Evolutionary conservation across 2,113 vertebrate species (phyloP).

Genomic region (Glaucidium brasilianum): DNA sequence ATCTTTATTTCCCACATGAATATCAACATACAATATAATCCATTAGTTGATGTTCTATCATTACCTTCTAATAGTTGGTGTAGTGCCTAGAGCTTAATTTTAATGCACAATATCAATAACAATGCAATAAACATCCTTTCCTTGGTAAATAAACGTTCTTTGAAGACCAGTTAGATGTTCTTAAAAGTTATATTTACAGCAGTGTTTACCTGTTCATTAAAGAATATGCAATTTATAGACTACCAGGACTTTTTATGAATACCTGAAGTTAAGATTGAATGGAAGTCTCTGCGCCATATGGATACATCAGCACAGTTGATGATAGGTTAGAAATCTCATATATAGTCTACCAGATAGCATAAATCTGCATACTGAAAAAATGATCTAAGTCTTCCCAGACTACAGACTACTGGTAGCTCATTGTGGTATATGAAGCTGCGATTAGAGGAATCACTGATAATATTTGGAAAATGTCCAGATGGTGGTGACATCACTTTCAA

Average conservation of each 20-base stretch:
- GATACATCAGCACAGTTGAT: neutral
- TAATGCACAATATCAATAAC: neutral
- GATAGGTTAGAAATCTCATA: neutral
- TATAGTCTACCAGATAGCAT: neutral
- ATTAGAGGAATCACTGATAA: neutral
- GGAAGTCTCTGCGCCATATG: rapidly evolving
- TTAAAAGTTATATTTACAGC: neutral
- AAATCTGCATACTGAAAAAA: neutral
- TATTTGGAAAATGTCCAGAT: neutral
- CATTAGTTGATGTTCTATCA: neutral
- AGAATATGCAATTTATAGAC: neutral
- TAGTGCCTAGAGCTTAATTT: neutral
- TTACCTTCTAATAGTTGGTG: neutral
- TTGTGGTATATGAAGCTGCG: neutral
- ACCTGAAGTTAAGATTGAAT: neutral
- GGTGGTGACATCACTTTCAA: neutral
- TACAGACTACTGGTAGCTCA: neutral
- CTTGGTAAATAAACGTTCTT: neutral
- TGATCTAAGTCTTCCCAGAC: neutral
- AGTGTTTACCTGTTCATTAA: neutral
- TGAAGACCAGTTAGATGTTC: neutral
- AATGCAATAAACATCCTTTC: neutral
- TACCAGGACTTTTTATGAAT: neutral
- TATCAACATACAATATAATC: neutral
- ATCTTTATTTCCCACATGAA: neutral